Evolutionary conservation across 2,113 vertebrate species (phyloP).

Genomic region (Opisthocomus hoazin): DNA sequence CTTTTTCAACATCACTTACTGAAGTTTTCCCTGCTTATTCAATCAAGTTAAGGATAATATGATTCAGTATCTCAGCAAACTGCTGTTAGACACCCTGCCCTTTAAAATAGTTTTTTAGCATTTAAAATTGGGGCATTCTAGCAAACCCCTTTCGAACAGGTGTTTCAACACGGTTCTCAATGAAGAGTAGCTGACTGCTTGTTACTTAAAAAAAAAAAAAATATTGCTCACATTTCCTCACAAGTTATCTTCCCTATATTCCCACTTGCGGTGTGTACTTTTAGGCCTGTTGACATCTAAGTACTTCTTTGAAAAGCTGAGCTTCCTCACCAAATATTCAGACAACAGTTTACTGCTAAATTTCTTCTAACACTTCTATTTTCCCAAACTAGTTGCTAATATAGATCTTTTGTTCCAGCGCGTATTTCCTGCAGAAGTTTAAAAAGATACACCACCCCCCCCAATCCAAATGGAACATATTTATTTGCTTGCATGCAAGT

Average conservation of each 20-base stretch:
- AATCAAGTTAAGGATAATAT: not conserved
- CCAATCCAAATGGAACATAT: not conserved
- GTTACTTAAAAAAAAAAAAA: not conserved
- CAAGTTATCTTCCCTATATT: not conserved
- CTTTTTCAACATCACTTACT: not conserved
- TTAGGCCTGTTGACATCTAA: not conserved
- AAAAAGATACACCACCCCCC: not conserved
- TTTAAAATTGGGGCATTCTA: not conserved
- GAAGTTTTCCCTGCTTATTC: not conserved
- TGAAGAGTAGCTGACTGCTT: not conserved
- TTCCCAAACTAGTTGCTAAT: not conserved
- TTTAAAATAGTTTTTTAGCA: not conserved
- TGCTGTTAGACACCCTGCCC: not conserved
- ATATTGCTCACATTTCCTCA: not conserved
- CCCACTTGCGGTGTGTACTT: not conserved
- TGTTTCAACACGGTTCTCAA: not conserved
- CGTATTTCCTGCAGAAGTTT: not conserved
- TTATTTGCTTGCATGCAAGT: not conserved
- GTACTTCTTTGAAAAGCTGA: not conserved
- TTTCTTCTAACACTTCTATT: not conserved
- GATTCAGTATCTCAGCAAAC: not conserved
- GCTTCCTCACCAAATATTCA: not conserved
- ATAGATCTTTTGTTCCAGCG: not conserved
- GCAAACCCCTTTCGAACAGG: not conserved
- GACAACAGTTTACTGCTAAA: not conserved